These are phyloP conservation scores for Leucoraja ocellata DNA, from an alignment of 2,797 vertebrate species.

Conservation along the genomic window DNA sequence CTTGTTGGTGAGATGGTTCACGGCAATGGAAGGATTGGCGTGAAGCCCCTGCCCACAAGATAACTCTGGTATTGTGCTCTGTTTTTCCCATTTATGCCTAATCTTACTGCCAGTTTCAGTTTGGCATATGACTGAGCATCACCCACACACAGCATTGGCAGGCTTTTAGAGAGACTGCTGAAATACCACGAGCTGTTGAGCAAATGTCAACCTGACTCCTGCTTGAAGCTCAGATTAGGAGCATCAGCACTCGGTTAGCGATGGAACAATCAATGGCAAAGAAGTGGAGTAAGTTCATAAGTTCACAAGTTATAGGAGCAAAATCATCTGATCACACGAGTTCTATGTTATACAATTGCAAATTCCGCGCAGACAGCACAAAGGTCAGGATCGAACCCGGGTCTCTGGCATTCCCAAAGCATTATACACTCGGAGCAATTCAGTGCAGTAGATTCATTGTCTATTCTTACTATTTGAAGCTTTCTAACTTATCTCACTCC, in stretches of 20 bases:
- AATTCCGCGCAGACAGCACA: too few relatives aligned
- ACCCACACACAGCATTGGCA: not conserved
- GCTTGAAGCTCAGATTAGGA: not conserved
- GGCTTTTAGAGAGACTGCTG: not conserved
- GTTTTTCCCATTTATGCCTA: not conserved
- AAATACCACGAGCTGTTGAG: constrained; percentile 21
- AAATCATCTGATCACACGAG: too few relatives aligned
- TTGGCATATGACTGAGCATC: not conserved
- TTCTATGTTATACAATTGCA: too few relatives aligned
- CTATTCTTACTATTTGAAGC: too few relatives aligned
- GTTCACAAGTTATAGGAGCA: too few relatives aligned
- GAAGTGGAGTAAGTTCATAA: too few relatives aligned
- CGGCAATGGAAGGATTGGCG: too few relatives aligned
- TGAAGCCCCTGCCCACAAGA: not conserved
- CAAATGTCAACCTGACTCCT: not conserved
- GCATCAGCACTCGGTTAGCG: not conserved
- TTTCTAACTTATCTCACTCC: too few relatives aligned
- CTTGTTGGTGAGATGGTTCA: not conserved
- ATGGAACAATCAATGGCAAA: not conserved
- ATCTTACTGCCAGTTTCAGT: not conserved
- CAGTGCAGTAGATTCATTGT: too few relatives aligned
- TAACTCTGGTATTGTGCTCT: not conserved
- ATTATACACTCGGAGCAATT: too few relatives aligned
- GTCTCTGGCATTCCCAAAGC: too few relatives aligned
- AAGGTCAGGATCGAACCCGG: too few relatives aligned